Base-by-base conservation (phyloP, 2,888 invertebrate species). In the Phyllotreta cruciferae region DNA sequence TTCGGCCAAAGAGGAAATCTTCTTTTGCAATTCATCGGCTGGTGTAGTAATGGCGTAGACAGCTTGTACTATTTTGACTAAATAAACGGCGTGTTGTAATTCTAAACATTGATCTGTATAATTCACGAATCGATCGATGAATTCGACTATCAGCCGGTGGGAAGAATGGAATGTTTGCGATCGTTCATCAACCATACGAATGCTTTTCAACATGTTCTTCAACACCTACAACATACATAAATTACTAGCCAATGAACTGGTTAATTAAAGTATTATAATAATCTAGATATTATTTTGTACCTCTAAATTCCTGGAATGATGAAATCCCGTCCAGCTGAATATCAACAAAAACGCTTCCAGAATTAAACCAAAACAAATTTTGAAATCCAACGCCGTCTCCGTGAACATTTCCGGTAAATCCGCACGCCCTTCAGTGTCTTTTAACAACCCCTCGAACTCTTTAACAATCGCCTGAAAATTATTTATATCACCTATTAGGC, bases 321-420 rank as follows among this genome's bases (percentile, higher is more conserved):
- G 78, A 64, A 83, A 82, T 34, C 82, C 83, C n/a, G 78, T 78
- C 86, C 86, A 87, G 24, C 82, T 81, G 63, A 87, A 83, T 55
- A 86, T 76, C 24, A 81, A 70, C 24, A 77, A 75, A 38, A 84
- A 75, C 38, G 79, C 74, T 67, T 82, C 77, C 36, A 84, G 78
- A 24, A 83, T 75, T 38, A 80, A 73, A 38, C 77, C 75, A 44
- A 82, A 79, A 64, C 81, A 80, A 11, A 72, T 71, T 72, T 83
- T 86, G 47, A 86, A 77, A 60, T 84, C 80, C 57, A 81, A 78
- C 11, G 85, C 80, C 64, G 85, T 83, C 0, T 82, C 79, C 9
- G 83, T 82, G 71, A 84, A 86, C 71, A 87, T 81, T 63, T 84
- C 84, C 10, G 84, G 81, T 41, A 85, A 82, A 75, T 89, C 88